Base-by-base conservation (phyloP, 2,797 vertebrate genomes). In the Periparus ater region DNA sequence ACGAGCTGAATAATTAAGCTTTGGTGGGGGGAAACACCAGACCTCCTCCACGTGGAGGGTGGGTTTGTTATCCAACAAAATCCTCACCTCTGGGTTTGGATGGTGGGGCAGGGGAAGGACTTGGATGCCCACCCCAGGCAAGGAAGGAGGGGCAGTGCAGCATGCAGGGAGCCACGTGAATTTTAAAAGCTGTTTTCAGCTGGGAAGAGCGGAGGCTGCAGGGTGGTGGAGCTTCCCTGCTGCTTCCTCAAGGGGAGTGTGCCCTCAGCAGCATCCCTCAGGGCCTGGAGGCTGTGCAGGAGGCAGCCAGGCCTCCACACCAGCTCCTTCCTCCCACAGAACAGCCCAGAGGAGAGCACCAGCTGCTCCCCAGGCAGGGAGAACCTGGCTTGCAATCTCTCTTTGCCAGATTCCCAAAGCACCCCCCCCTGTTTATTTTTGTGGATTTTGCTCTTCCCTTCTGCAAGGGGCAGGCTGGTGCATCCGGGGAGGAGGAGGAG, bases 251-350 rank as follows among this genome's bases (percentile, higher is more conserved):
- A 53, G 53, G 53, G 34, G 75, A 18, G 21, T 10, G 25, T 36
- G 47, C 38, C 44, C 6, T 2, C n/a, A 7, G 0, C 25, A 53
- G 62, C 53, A 38, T 82, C 63, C 45, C 63, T 50, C 19, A 10
- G 54, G 19, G 25, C 26, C 58, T 63, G 60, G 44, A 18, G 16
- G 13, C 17, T 0, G 2, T 4, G 30, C n/a, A 32, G 2, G 63
- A 68, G 54, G 0, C 0, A 65, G 40, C 45, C 45, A 47, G 40
- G 19, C 19, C n/a, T 45, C 48, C 14, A 2, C 3, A 3, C 6
- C 3, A 22, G 10, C 45, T 26, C 73, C 36, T 58, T 80, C 20
- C 26, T 67, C 26, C 34, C 40, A 8, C 5, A 18, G 3, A 13
- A 18, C 4, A 60, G 54, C 44, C 65, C 30, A 44, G 57, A 54